Base-by-base conservation (phyloP, 1,140 invertebrate species). In the Pachyrhynchus sulphureomaculatus region DNA sequence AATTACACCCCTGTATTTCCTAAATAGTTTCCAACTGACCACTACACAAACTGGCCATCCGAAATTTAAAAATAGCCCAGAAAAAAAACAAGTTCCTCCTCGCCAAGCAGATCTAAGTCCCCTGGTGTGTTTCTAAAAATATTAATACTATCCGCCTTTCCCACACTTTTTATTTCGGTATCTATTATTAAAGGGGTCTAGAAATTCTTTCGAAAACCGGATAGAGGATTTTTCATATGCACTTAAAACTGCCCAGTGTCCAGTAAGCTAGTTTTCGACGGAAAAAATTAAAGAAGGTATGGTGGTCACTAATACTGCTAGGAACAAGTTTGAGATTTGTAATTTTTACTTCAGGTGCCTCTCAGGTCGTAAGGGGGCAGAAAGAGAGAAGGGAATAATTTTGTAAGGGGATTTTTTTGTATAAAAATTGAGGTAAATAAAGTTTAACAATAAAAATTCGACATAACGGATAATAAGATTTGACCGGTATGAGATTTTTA, bases 11-110 rank as follows among this genome's bases (percentile, higher is more conserved):
- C 45, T 56, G 42, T 34, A 10, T 56, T 56, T 34, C 39, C 24
- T 29, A 56, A 56, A 56, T 56, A 45, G 51, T 37, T 13, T 17
- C 51, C 26, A 45, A 56, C 53, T 56, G 53, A 56, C 53, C 53
- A 34, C 53, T 56, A 51, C 48, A 36, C 36, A 20, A 51, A 51
- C 17, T 44, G 53, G 44, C 51, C 51, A 56, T 39, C 34, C 20
- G 29, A 48, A 48, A 48, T 26, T 26, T 10, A 15, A 33, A 36
- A 20, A 17, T 56, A 9, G 13, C 13, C 18, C 45, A 13, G 21
- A 24, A 37, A 21, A 53, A 36, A 53, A 53, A 41, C 51, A 32
- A 53, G 51, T 53, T 53, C 37, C 45, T 48, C 21, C 36, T 20
- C 51, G 34, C 37, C 26, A 12, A 23, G 21, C 51, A 29, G 26